Evolutionary conservation across 2,113 vertebrate genomes (phyloP), one percentile per base, ranked within the genome.

Genomic region (Strigops habroptila): DNA sequence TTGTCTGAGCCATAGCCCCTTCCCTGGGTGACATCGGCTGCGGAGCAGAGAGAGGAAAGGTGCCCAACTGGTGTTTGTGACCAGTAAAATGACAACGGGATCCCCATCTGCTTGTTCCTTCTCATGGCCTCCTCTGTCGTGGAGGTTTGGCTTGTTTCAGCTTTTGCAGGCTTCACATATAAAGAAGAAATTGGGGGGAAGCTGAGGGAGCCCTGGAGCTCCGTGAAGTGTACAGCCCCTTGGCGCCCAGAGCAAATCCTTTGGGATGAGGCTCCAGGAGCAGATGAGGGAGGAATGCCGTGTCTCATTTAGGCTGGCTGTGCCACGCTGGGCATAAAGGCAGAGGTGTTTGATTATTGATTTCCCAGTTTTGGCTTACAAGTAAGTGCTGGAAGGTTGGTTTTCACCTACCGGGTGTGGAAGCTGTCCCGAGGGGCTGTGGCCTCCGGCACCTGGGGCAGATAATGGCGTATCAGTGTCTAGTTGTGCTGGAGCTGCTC

Each of bases 1-100:
- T 53, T 10, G 6, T 14, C 43, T 57, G 68, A 65, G 39, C 77
- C 8, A 0, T 64, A 28, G 27, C 16, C 48, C 25, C 43, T 69
- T 49, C 59, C 33, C 67, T 3, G 2, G 18, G 8, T 75, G 17
- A 23, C 19, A 2, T 46, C 2, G 52, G 27, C 57, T 59, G 85
- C 48, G 2, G 76, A 81, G 88, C 10, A 2, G 4, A 8, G 82
- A 86, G 86, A 81, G 82, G 62, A 94, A 95, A 94, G 88, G 80
- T 44, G 71, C 77, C 55, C 6, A 4, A 9, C 31, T 2, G 23
- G 30, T 82, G 24, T 70, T 67, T 49, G 92, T 19, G 73, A 69
- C 69, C 92, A 69, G 91, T 92, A 97, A 96, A 97, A 88, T 49
- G 62, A 92, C 91, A 94, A 96, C 67, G 76, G 83, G 4, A 23